phyloP scores from a whole-genome alignment of 2,888 invertebrate species.

The Cryptosula pallasiana region DNA sequence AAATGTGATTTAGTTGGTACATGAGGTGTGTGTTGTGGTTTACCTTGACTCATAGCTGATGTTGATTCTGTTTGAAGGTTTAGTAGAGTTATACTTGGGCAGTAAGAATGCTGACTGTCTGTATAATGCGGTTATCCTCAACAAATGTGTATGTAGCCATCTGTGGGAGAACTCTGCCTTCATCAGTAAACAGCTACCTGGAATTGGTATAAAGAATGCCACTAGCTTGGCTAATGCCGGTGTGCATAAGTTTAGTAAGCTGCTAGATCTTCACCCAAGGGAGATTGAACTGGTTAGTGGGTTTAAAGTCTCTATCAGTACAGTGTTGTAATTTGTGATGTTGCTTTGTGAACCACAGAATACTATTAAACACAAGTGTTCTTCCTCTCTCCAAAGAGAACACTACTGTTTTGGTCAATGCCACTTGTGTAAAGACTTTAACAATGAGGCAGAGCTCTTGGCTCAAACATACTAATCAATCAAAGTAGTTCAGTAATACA shows the following conservation, averaged over 20 bases:
- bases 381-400: no score
- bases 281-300: slow-evolving; percentile 64
- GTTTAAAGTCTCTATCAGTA: no score
- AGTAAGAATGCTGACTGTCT: slow-evolving; percentile 55
- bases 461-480: no score
- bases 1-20: not conserved
- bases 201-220: slow-evolving; percentile 56
- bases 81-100: slow-evolving; percentile 54
- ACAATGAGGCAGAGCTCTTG: no score
- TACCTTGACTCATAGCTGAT: not conserved
- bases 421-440: no score
- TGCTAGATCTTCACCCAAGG: slow-evolving; percentile 66
- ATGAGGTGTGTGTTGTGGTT: not conserved
- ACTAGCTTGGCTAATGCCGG: slow-evolving; percentile 57
- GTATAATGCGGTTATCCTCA: slow-evolving; percentile 61
- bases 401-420: no score
- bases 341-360: no score
- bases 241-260: slow-evolving; percentile 62
- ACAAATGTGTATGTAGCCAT: slow-evolving; percentile 64
- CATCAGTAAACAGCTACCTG: slow-evolving; percentile 66
- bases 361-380: no score
- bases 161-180: slow-evolving; percentile 72
- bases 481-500: no score
- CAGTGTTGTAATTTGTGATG: no score
- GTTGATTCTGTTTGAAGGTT: slow-evolving; percentile 34